phyloP scores from a whole-genome alignment of 2,113 vertebrate genomes.

The Martes martes region DNA sequence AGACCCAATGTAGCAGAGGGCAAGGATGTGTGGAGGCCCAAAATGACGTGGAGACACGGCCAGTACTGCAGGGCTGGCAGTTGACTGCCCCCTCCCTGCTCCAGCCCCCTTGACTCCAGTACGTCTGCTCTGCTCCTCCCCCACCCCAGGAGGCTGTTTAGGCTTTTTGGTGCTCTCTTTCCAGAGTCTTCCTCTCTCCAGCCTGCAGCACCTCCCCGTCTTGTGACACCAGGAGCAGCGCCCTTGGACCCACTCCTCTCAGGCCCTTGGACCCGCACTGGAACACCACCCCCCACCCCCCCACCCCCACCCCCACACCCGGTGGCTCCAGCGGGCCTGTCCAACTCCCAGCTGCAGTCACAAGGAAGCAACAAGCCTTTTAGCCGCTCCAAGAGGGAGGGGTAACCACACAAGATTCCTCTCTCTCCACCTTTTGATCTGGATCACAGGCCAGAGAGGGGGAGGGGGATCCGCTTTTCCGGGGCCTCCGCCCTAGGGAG shows the following conservation, averaged over 20 bases:
- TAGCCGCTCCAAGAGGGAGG: background rate
- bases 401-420: background rate
- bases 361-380: background rate
- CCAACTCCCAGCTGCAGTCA: background rate
- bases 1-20: background rate
- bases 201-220: too few relatives aligned
- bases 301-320: fast-evolving
- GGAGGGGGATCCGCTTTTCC: background rate
- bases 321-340: background rate
- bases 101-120: too few relatives aligned
- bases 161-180: background rate
- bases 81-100: background rate
- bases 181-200: background rate
- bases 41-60: too few relatives aligned
- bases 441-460: background rate
- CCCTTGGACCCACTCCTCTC: background rate
- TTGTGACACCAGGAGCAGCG: background rate
- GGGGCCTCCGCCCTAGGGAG: too few relatives aligned
- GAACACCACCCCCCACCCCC: background rate
- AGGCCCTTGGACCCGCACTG: background rate
- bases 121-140: background rate
- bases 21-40: background rate
- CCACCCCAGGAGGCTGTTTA: background rate
- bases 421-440: too few relatives aligned
- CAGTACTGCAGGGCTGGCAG: background rate